These are phyloP conservation scores for Melanitta fusca DNA, from an alignment of 2,797 vertebrate species.

Conservation along the genomic window DNA sequence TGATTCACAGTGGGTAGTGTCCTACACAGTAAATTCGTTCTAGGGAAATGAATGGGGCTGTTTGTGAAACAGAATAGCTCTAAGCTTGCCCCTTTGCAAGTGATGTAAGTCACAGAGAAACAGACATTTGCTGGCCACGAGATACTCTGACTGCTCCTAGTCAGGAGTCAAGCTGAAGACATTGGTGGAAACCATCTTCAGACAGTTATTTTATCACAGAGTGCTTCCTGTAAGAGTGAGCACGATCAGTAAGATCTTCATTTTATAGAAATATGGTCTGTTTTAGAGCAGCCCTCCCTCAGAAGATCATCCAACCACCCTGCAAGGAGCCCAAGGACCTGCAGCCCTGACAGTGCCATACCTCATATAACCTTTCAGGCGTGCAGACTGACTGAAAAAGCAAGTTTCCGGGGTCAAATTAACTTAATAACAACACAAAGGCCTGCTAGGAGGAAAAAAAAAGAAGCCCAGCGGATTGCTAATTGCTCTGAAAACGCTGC, in stretches of 20 bases:
- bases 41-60: slow-evolving; percentile 1
- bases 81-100: not conserved
- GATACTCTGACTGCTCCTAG: not conserved
- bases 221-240: fast-evolving
- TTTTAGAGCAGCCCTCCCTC: not conserved
- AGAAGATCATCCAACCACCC: not conserved
- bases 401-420: fast-evolving
- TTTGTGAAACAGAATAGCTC: slow-evolving; percentile 27
- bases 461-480: fast-evolving
- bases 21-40: not conserved
- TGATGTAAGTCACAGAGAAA: not conserved
- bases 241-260: not conserved
- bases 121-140: not conserved
- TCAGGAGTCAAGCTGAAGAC: not conserved
- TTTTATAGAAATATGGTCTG: not conserved
- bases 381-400: fast-evolving
- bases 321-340: fast-evolving
- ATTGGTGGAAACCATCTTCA: fast-evolving
- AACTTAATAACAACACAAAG: fast-evolving
- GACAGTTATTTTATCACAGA: not conserved
- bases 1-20: not conserved
- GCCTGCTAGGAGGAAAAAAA: not conserved
- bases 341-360: fast-evolving
- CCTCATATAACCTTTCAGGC: fast-evolving
- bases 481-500: fast-evolving